Base-by-base conservation (phyloP, 2,888 invertebrate species). In the Schrankia costaestrigalis region DNA sequence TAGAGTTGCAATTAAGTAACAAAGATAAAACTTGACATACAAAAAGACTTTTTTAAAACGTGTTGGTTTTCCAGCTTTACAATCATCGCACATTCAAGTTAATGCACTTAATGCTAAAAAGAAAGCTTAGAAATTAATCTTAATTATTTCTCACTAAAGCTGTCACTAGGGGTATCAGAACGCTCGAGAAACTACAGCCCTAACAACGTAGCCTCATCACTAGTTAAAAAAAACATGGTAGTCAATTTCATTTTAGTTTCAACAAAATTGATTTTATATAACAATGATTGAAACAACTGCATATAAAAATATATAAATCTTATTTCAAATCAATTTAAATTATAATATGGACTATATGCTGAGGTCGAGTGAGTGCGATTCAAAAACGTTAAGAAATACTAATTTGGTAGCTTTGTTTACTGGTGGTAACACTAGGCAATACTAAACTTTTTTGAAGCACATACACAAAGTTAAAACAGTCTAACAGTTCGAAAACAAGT, bases 271-370 rank as follows among this genome's bases (percentile, higher is more conserved):
- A 78, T 81, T 76, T 71, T 77, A 74, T 72, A 69, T 70, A 85
- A 85, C 85, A 82, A 78, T 62, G 56, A 77, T 61, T 68, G 71
- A 81, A 85, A 84, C 69, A 84, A 86, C 78, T 70, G 70, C 69
- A 77, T 86, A 86, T 83, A 82, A 85, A 85, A 84, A 86, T 85
- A 86, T 85, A 84, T 82, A 80, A 80, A 75, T 83, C 78, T 81
- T 78, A 83, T 81, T 79, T 81, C 66, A 80, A 83, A 83, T 65
- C 50, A 72, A 67, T 63, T 66, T 64, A 71, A 72, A 74, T 61
- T 63, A 63, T 61, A 55, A 24, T 27, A 28, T 34, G 38, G 50
- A 45, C 47, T 44, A 44, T 0, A 11, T 32, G 10, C 21, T 11
- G 7, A 11, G 14, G 44, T 9, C 14, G 29, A 32, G 36, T 44